Evolutionary conservation across 2,888 invertebrate genomes (phyloP).

Genomic region (Lithodes maja): DNA sequence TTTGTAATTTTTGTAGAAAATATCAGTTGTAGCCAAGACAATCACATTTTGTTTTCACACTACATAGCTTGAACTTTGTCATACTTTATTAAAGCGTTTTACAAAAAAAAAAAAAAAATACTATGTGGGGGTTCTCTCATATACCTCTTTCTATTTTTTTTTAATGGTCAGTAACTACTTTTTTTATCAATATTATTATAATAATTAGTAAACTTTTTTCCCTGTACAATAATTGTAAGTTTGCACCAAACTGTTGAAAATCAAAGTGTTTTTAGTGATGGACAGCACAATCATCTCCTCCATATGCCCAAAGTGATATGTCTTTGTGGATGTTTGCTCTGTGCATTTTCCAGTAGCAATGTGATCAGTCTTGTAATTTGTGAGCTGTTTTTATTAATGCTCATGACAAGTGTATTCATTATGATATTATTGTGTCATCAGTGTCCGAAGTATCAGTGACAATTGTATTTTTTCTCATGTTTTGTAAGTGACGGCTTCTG

Average conservation of each 20-base stretch:
- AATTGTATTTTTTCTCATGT: slow-evolving; percentile 59
- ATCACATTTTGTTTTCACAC: slow-evolving; percentile 58
- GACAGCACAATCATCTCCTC: slow-evolving; percentile 70
- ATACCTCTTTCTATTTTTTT: slow-evolving; percentile 63
- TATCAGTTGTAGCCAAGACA: slow-evolving; percentile 64
- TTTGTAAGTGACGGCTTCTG: slow-evolving; percentile 62
- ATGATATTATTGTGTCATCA: slow-evolving; percentile 65
- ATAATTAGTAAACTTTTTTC: slow-evolving; percentile 59
- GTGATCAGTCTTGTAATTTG: slow-evolving; percentile 62
- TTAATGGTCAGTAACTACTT: slow-evolving; percentile 64
- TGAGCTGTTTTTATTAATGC: slow-evolving; percentile 63
- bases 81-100: slow-evolving; percentile 30
- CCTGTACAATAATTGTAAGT: slow-evolving; percentile 69
- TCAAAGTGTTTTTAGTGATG: slow-evolving; percentile 70
- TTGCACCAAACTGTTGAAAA: slow-evolving; percentile 70
- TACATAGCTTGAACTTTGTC: slow-evolving; percentile 32
- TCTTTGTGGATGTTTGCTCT: slow-evolving; percentile 58
- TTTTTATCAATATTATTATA: slow-evolving; percentile 54
- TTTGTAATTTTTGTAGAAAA: slow-evolving; percentile 44
- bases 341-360: slow-evolving; percentile 64
- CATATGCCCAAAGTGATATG: slow-evolving; percentile 61
- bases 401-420: slow-evolving; percentile 67
- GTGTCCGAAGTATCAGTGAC: slow-evolving; percentile 64
- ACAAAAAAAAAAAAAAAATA: slow-evolving; percentile 7
- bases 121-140: slow-evolving; percentile 60